Percentiles rank a stretch among this genome's conserved stretches.
These are phyloP conservation scores for Lamellibrachia columna DNA, from an alignment of 2,888 invertebrate genomes.

Conservation along the genomic window DNA sequence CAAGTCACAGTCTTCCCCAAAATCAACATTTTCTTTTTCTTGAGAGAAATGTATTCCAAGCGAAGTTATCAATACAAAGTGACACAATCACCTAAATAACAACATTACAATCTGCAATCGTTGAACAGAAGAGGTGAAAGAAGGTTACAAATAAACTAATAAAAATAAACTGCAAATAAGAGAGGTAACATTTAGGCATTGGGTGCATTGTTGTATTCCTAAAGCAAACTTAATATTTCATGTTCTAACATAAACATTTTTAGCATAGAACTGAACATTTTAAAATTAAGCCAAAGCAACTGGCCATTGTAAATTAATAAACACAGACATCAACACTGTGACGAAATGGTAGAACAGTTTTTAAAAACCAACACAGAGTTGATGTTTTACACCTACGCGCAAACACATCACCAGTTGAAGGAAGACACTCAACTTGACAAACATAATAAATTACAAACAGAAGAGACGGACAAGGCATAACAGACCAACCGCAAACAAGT, in stretches of 20 bases:
- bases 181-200: neutral
- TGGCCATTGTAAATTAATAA: neutral
- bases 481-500: neutral
- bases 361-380: neutral
- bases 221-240: neutral
- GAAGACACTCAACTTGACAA: neutral
- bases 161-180: neutral
- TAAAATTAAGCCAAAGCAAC: no score
- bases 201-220: neutral
- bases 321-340: neutral
- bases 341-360: neutral
- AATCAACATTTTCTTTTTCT: neutral
- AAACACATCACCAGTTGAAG: neutral
- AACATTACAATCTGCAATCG: neutral
- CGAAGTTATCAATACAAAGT: conserved; percentile 13
- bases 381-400: neutral
- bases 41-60: neutral
- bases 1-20: neutral
- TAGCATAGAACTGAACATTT: no score
- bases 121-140: neutral
- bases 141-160: neutral
- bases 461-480: conserved; percentile 16
- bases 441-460: neutral
- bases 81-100: neutral
- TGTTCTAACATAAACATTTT: no score